Evolutionary conservation across 2,888 invertebrate genomes (phyloP), one percentile per base, ranked within the genome.

Genomic region (Hydropsyche betteni): DNA sequence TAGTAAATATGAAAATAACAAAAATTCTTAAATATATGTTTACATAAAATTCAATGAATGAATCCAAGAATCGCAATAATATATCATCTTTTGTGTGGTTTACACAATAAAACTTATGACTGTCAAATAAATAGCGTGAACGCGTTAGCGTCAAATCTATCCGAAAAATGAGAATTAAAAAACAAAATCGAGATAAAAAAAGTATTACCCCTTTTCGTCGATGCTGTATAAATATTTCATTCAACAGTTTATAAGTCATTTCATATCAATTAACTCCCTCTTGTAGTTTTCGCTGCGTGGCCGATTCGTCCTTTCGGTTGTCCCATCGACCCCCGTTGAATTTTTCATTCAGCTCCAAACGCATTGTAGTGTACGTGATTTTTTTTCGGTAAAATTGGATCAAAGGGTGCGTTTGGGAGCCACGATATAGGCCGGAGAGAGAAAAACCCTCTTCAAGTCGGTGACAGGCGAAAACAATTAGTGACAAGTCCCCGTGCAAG

Each of bases 221-320:
- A 2, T 36, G 34, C 61, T 7, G 61, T 64, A 64, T 64, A 61
- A 72, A 52, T 58, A 36, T 72, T 72, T 72, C 58, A 72, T 72
- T 72, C 72, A 55, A 55, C 50, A 58, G 36, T 72, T 72, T 72
- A 72, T 72, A 72, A 72, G 72, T 72, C 72, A 72, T 72, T 75
- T 77, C 61, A 70, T 74, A 76, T 76, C 78, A 78, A 78, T 78
- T 78, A 78, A 78, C 78, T 75, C 75, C 55, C 74, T 75, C 78
- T 76, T 78, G 73, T 76, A 44, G 58, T 69, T 52, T 51, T 74
- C 38, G 14, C 53, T 44, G 10, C 50, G 69, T 24, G 72, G 53
- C 34, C 70, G 53, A 53, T 53, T n/a, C 51, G n/a, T 55, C 55
- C 55, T 52, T 50, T 71, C 61, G 16, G 61, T 16, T 34, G 71